These are phyloP conservation scores for Belgica antarctica DNA, from an alignment of 2,888 invertebrate genomes.

Conservation along the genomic window DNA sequence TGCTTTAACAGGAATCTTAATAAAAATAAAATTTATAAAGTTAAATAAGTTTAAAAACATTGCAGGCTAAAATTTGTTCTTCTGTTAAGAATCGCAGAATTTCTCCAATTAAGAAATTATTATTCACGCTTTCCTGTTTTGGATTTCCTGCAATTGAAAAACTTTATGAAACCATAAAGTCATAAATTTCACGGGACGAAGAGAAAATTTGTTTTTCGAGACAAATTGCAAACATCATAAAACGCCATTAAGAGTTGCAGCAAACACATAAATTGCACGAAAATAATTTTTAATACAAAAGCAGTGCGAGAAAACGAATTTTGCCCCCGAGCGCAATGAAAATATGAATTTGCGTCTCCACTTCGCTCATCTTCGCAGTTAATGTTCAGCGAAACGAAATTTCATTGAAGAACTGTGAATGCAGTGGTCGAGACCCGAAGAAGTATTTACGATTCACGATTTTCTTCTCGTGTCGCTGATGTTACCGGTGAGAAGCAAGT, in stretches of 20 bases:
- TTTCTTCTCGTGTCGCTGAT: background rate
- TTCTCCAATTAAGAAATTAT: constrained; percentile 4
- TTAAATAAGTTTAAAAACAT: no score
- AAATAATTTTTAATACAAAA: background rate
- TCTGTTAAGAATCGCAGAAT: no score
- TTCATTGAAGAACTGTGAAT: background rate
- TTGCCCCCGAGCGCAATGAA: constrained; percentile 10
- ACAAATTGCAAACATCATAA: constrained; percentile 20
- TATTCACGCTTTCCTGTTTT: background rate
- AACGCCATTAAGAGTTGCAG: constrained; percentile 10
- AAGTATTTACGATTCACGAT: constrained; percentile 40
- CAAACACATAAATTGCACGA: constrained; percentile 18
- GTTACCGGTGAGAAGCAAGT: constrained; percentile 23
- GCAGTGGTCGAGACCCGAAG: background rate
- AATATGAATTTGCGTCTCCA: background rate
- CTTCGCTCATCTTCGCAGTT: background rate
- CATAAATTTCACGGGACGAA: constrained; percentile 3
- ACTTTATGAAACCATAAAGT: background rate
- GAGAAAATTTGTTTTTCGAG: background rate
- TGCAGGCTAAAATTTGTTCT: no score
- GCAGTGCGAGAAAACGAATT: background rate
- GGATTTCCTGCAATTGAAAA: background rate
- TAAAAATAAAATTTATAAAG: no score
- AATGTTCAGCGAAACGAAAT: background rate
- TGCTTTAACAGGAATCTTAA: no score